Percentiles rank a stretch among this genome's conserved stretches.
phyloP scores from a whole-genome alignment of 2,888 invertebrate genomes.

The Sericinus montela region DNA sequence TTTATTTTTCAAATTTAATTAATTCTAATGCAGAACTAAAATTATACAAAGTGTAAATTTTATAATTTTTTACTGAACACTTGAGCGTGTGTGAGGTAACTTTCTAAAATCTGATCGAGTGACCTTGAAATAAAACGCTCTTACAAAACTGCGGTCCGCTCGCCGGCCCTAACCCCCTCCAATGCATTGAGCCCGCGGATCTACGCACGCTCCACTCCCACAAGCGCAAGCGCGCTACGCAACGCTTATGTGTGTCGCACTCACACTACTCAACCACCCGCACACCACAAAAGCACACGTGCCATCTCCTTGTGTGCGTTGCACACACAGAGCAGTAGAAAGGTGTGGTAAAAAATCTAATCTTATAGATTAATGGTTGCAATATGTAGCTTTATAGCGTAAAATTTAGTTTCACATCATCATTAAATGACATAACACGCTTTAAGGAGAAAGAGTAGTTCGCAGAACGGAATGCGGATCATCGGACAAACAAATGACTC shows the following conservation, averaged over 20 bases:
- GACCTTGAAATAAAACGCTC: constrained; percentile 78
- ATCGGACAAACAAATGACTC: constrained; percentile 23
- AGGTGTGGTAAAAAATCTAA: constrained; percentile 66
- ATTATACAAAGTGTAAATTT: constrained; percentile 25
- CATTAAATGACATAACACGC: constrained; percentile 25
- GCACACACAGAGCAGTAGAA: constrained; percentile 48
- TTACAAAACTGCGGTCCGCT: constrained; percentile 76
- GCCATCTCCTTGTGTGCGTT: constrained; percentile 34
- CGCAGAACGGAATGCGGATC: constrained; percentile 26
- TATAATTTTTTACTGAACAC: constrained; percentile 56
- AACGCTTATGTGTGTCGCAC: constrained; percentile 32
- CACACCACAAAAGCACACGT: constrained; percentile 30
- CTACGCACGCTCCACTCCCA: constrained; percentile 49
- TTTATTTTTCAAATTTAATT: neutral
- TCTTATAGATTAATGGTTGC: constrained; percentile 34
- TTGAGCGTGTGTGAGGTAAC: constrained; percentile 62
- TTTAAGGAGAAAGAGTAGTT: constrained; percentile 4
- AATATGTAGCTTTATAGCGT: neutral
- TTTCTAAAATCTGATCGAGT: constrained; percentile 78
- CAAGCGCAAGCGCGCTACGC: constrained; percentile 35
- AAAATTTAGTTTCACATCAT: constrained; percentile 25
- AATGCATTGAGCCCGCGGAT: constrained; percentile 49
- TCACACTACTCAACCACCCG: constrained; percentile 25
- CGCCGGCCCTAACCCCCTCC: constrained; percentile 59
- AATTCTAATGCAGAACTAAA: neutral